Percentiles rank a stretch among this genome's conserved stretches.
phyloP scores from a whole-genome alignment of 2,888 invertebrate species.

The Ectemnius continuus region DNA sequence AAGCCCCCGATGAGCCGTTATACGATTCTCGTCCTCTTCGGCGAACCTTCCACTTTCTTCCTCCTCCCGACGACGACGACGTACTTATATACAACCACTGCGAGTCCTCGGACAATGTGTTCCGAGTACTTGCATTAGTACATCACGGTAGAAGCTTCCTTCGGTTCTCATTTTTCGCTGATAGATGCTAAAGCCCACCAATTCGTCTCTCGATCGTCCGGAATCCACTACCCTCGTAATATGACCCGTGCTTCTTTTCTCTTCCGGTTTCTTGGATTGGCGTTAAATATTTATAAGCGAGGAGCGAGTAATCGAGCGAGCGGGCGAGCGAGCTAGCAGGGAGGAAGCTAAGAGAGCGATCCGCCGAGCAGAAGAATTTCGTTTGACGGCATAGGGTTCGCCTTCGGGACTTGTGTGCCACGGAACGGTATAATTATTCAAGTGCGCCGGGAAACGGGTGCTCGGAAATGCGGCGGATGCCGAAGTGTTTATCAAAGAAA shows the following conservation, averaged over 20 bases:
- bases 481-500: constrained; percentile 69
- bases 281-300: constrained; percentile 23
- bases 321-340: background rate
- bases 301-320: constrained; percentile 12
- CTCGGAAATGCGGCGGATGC: constrained; percentile 31
- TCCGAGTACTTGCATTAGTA: constrained; percentile 41
- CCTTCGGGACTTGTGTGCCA: constrained; percentile 34
- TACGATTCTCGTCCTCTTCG: constrained; percentile 37
- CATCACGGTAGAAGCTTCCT: constrained; percentile 27
- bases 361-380: constrained; percentile 27
- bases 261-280: background rate
- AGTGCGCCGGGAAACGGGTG: constrained; percentile 36
- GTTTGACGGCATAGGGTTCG: constrained; percentile 43
- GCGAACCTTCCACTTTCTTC: constrained; percentile 18
- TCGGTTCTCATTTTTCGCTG: constrained; percentile 15
- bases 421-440: constrained; percentile 55
- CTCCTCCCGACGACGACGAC: constrained; percentile 20
- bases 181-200: constrained; percentile 32
- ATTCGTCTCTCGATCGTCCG: constrained; percentile 21
- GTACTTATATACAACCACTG: constrained; percentile 14
- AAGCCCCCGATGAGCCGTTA: constrained; percentile 68
- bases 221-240: too few species aligned
- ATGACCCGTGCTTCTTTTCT: too few species aligned
- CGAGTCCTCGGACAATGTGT: constrained; percentile 10
- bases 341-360: constrained; percentile 20